These are phyloP conservation scores for Galago senegalensis DNA, from an alignment of 2,797 vertebrate genomes.

Conservation along the genomic window DNA sequence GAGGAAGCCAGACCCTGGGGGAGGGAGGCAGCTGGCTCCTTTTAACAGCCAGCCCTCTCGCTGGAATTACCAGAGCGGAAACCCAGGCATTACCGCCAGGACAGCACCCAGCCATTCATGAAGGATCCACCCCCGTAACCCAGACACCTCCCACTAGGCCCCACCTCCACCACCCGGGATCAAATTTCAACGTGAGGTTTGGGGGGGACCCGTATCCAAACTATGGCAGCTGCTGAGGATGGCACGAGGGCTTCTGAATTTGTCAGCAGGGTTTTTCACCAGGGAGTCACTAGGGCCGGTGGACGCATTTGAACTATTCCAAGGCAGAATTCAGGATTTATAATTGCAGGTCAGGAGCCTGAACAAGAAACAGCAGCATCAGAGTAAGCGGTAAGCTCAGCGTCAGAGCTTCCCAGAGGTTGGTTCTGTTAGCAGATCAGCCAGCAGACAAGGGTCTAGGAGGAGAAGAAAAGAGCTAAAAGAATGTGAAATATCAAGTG, in stretches of 20 bases:
- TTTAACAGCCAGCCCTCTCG: not conserved
- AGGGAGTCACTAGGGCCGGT: not conserved
- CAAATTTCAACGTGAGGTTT: not conserved
- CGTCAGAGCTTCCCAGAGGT: not conserved
- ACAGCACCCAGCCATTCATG: not conserved
- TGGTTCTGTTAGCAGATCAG: not conserved
- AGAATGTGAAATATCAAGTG: not conserved
- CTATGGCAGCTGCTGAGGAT: not conserved
- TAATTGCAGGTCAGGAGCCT: not conserved
- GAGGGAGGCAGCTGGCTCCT: not conserved
- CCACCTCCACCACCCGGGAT: not conserved
- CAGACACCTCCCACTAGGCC: not conserved
- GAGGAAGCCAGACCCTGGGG: not conserved
- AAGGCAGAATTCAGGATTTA: not conserved
- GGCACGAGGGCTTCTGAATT: not conserved
- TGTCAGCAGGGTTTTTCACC: not conserved
- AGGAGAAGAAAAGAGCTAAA: not conserved
- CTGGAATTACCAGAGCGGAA: not conserved
- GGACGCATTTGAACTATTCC: not conserved
- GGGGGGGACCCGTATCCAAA: not conserved
- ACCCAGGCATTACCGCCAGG: not conserved
- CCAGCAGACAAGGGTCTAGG: fast-evolving
- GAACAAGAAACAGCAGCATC: not conserved
- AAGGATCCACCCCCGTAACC: not conserved
- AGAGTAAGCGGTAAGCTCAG: not conserved